Conservation (phyloP, 2,888 invertebrate species). For the Phengaris alcon region DNA sequence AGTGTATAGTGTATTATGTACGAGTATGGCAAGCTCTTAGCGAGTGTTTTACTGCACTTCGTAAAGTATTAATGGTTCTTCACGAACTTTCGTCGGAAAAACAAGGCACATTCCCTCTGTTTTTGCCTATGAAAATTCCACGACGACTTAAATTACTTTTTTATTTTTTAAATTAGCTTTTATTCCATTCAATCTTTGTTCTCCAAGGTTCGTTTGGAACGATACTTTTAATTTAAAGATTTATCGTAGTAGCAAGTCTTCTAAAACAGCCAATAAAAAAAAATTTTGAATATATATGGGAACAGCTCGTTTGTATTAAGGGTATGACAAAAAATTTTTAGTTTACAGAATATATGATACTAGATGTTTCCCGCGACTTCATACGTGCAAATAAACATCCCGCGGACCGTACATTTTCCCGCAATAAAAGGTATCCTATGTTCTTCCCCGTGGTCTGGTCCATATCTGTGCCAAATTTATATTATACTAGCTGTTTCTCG, state of each 20-base stretch:
- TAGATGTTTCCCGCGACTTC: too few relatives aligned
- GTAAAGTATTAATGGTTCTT: conserved; percentile 61
- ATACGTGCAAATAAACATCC: too few relatives aligned
- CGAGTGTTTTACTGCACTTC: conserved; percentile 60
- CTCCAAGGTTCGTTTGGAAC: not conserved
- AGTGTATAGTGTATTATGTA: conserved; percentile 27
- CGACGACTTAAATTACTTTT: conserved; percentile 8
- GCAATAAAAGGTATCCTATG: too few relatives aligned
- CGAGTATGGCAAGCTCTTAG: conserved; percentile 49
- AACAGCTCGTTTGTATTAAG: too few relatives aligned
- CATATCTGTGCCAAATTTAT: too few relatives aligned
- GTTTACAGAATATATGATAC: too few relatives aligned
- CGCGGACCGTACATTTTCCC: too few relatives aligned
- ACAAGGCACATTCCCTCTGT: conserved; percentile 33
- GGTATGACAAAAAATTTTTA: too few relatives aligned
- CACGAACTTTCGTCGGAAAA: conserved; percentile 54
- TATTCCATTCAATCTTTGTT: conserved; percentile 8
- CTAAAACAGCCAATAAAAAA: too few relatives aligned
- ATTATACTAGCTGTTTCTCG: too few relatives aligned
- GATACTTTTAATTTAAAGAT: not conserved
- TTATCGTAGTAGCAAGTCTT: not conserved
- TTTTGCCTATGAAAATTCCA: conserved; percentile 24
- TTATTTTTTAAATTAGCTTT: conserved; percentile 15
- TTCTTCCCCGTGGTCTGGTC: too few relatives aligned
- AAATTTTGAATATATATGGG: too few relatives aligned